A percentile compares a stretch with the other conserved stretches of the same genome.
These are phyloP conservation scores for Poeciliopsis gracilis DNA, from an alignment of 2,797 vertebrate species.

Conservation along the genomic window DNA sequence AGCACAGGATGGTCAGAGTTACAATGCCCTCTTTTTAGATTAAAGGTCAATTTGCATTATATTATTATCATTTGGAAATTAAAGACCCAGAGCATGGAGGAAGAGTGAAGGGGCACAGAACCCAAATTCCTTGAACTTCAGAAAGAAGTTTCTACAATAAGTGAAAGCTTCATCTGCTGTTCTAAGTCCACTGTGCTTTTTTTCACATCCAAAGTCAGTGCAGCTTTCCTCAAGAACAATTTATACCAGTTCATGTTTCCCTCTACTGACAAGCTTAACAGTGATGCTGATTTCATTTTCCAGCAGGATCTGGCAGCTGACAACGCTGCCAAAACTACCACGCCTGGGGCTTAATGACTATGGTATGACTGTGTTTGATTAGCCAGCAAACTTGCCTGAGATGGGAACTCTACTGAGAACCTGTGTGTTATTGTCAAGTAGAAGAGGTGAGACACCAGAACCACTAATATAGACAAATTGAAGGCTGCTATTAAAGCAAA, in stretches of 20 bases:
- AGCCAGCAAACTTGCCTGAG: background rate
- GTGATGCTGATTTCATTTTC: background rate
- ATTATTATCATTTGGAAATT: background rate
- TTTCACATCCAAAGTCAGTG: background rate
- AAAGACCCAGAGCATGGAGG: background rate
- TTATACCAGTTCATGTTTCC: background rate
- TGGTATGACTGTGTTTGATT: background rate
- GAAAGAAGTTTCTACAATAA: background rate
- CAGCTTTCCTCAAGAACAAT: background rate
- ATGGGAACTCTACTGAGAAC: background rate
- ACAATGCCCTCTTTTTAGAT: background rate
- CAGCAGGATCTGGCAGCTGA: background rate
- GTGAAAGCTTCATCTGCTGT: background rate
- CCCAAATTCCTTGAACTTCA: background rate
- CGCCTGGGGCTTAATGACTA: background rate
- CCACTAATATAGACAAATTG: background rate
- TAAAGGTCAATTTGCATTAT: background rate
- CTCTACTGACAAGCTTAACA: background rate
- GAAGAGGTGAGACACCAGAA: background rate
- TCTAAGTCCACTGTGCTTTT: background rate
- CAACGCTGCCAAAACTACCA: background rate
- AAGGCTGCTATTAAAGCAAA: background rate
- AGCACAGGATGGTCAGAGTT: background rate
- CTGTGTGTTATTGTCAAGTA: background rate
- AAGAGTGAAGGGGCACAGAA: background rate